A percentile compares a stretch with the other conserved stretches of the same genome.
phyloP scores from a whole-genome alignment of 2,888 invertebrate genomes.

The Sarcophaga rosellei region DNA sequence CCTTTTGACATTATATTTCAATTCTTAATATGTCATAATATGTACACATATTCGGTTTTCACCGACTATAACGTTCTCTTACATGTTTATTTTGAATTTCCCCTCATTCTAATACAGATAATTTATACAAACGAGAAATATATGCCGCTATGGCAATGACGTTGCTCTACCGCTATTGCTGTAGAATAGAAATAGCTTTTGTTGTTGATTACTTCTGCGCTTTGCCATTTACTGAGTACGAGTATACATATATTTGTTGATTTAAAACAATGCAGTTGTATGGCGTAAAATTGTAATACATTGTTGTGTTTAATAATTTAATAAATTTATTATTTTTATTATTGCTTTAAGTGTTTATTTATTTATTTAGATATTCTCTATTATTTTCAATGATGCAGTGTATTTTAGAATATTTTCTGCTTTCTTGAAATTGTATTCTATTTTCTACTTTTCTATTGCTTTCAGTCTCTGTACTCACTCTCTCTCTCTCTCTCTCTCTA shows the following conservation, averaged over 20 bases:
- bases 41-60: not conserved
- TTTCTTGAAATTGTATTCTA: not conserved
- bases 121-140: slow-evolving; percentile 23
- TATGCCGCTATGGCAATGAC: slow-evolving; percentile 24
- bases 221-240: not conserved
- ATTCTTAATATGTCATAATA: not conserved
- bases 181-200: not conserved
- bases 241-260: not conserved
- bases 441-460: too few relatives aligned
- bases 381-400: not conserved
- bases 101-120: not conserved
- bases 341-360: slow-evolving; percentile 29
- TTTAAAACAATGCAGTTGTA: slow-evolving; percentile 21
- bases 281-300: slow-evolving; percentile 38
- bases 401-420: not conserved
- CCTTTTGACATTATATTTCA: too few relatives aligned
- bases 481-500: not conserved
- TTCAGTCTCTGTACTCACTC: too few relatives aligned
- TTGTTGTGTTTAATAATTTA: slow-evolving; percentile 51
- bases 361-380: not conserved
- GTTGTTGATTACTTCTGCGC: not conserved
- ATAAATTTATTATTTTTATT: slow-evolving; percentile 11
- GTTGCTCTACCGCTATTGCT: not conserved
- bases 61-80: not conserved
- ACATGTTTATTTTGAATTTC: not conserved